A percentile compares a stretch with the other conserved stretches of the same genome.
These are phyloP conservation scores for Pheosia gnoma DNA, from an alignment of 2,888 invertebrate genomes.

Conservation along the genomic window DNA sequence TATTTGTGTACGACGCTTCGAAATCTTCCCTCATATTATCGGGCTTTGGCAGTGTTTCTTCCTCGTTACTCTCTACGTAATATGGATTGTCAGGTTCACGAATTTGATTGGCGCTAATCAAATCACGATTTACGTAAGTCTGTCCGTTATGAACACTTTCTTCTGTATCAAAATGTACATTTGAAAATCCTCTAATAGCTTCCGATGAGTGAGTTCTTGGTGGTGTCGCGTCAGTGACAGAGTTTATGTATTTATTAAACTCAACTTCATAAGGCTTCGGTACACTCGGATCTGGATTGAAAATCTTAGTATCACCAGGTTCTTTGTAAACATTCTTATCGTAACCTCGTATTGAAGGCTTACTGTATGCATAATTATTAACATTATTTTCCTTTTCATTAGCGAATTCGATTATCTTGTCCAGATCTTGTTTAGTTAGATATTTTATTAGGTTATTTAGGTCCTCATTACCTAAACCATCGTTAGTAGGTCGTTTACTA, in stretches of 20 bases:
- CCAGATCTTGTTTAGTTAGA: slow-evolving; percentile 70
- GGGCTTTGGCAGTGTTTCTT: slow-evolving; percentile 62
- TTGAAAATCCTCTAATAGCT: background rate
- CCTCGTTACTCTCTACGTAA: slow-evolving; percentile 37
- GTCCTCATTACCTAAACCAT: slow-evolving; percentile 67
- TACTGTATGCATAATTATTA: slow-evolving; percentile 23
- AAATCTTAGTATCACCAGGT: slow-evolving; percentile 12
- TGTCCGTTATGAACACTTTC: slow-evolving; percentile 38
- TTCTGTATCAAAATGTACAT: slow-evolving; percentile 7
- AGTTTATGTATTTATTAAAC: slow-evolving; percentile 24
- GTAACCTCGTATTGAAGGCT: slow-evolving; percentile 28
- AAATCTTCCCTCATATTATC: slow-evolving; percentile 64
- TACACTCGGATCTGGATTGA: slow-evolving; percentile 18
- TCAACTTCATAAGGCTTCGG: slow-evolving; percentile 20
- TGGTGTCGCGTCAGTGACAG: slow-evolving; percentile 30
- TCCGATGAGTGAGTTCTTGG: slow-evolving; percentile 9
- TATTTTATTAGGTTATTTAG: slow-evolving; percentile 68
- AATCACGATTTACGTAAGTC: slow-evolving; percentile 15
- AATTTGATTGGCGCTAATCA: slow-evolving; percentile 11
- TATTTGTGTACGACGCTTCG: slow-evolving; percentile 61
- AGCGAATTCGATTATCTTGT: slow-evolving; percentile 67
- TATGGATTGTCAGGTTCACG: slow-evolving; percentile 6
- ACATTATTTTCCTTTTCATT: slow-evolving; percentile 44
- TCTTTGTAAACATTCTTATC: slow-evolving; percentile 29
- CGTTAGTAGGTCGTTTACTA: slow-evolving; percentile 60